A percentile compares a stretch with the other conserved stretches of the same genome.
Conservation (phyloP, 2,888 invertebrate species). For the Augochlorella aurata region DNA sequence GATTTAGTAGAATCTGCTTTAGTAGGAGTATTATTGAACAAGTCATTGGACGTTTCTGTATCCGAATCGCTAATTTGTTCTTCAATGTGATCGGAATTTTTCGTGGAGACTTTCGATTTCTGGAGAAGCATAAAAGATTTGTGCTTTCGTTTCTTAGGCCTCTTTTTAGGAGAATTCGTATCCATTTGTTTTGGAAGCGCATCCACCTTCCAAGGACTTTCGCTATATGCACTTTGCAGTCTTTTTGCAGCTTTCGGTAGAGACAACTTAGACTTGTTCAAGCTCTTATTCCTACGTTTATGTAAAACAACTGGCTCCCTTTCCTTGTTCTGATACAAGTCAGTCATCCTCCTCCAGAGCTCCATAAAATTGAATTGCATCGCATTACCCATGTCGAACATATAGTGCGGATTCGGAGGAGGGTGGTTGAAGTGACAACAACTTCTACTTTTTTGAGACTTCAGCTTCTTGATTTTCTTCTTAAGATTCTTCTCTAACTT, state of each 20-base stretch:
- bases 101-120: not conserved
- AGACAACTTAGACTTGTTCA: not conserved
- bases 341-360: constrained; percentile 36
- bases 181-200: not conserved
- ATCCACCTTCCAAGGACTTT: constrained; percentile 38
- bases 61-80: constrained; percentile 10
- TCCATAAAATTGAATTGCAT: constrained; percentile 34
- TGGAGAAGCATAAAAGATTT: constrained; percentile 3
- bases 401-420: not conserved
- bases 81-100: not conserved
- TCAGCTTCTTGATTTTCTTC: constrained; percentile 34
- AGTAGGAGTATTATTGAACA: not conserved
- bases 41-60: not conserved
- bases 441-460: not conserved
- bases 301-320: not conserved
- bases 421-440: constrained; percentile 29
- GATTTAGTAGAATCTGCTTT: not conserved
- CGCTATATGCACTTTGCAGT: not conserved
- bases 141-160: constrained; percentile 26
- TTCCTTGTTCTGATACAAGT: constrained; percentile 19
- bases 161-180: constrained; percentile 14
- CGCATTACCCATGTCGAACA: not conserved
- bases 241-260: constrained; percentile 20
- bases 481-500: constrained; percentile 64
- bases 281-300: constrained; percentile 6